Conservation (phyloP, 2,797 vertebrate genomes). For the Heterohyrax brucei region DNA sequence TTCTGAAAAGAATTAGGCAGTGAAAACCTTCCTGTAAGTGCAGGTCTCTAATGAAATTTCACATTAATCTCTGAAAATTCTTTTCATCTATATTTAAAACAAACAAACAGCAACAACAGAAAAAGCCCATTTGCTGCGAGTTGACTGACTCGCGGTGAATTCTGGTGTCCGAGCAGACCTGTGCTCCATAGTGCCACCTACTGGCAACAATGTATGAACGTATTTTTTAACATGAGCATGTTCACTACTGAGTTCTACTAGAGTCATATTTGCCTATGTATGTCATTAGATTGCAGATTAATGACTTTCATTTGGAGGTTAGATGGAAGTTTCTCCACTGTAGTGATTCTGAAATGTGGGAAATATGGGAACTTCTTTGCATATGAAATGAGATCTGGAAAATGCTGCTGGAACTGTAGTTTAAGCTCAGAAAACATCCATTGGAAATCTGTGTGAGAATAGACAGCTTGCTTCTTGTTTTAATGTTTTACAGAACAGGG, state of each 20-base stretch:
- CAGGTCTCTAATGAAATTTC: conserved; percentile 4
- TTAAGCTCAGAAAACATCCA: background rate
- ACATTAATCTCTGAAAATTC: conserved; percentile 27
- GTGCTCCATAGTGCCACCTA: background rate
- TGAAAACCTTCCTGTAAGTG: background rate
- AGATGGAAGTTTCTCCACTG: background rate
- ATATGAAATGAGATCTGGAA: background rate
- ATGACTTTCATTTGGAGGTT: conserved; percentile 46
- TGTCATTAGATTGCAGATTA: conserved; percentile 52
- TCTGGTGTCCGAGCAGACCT: background rate
- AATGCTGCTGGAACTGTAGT: background rate
- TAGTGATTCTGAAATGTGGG: conserved; percentile 49
- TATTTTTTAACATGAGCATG: conserved; percentile 10
- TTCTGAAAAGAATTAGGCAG: too few species aligned
- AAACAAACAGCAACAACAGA: background rate
- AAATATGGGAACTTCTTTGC: background rate
- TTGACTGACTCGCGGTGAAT: background rate
- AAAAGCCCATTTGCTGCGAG: background rate
- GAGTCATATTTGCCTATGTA: conserved; percentile 34
- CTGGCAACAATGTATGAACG: background rate
- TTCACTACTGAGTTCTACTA: conserved; percentile 45
- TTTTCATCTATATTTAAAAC: background rate
- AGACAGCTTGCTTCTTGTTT: background rate
- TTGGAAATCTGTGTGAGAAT: background rate
- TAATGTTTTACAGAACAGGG: background rate